Conservation (phyloP, 2,888 invertebrate species). For the Euphydryas editha region DNA sequence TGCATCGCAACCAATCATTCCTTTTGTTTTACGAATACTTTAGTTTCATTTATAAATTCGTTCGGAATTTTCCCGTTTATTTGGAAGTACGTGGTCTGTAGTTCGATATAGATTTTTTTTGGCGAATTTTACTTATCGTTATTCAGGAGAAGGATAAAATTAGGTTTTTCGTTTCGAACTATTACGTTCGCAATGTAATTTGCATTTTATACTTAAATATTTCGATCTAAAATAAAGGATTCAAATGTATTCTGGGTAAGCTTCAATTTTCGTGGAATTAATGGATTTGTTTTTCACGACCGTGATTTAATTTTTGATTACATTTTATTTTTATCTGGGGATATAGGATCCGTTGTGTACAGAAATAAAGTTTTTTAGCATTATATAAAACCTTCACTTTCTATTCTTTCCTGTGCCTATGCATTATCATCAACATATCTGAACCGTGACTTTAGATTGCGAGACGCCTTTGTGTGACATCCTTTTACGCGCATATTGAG, state of each 20-base stretch:
- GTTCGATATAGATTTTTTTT: not conserved
- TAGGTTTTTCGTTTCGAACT: slow-evolving; percentile 1
- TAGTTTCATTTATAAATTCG: not conserved
- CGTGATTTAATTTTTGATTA: no score
- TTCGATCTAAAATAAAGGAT: slow-evolving; percentile 1
- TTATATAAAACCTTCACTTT: not conserved
- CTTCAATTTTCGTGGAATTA: no score
- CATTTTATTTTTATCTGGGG: no score
- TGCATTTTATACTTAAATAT: not conserved
- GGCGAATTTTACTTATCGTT: not conserved
- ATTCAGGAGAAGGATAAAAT: not conserved
- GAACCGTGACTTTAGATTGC: slow-evolving; percentile 22
- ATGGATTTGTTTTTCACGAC: no score
- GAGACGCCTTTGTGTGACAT: slow-evolving; percentile 24
- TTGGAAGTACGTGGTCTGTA: not conserved
- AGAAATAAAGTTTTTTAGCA: not conserved
- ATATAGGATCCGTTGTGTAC: not conserved
- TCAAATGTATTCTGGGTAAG: no score
- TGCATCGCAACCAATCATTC: slow-evolving; percentile 4
- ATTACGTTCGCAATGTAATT: not conserved
- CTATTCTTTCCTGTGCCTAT: not conserved
- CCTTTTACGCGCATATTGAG: slow-evolving; percentile 8
- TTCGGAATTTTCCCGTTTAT: not conserved
- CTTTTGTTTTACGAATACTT: not conserved
- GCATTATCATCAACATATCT: slow-evolving; percentile 19